Percentiles rank a stretch among this genome's conserved stretches.
These are phyloP conservation scores for Phymatocera aterrima DNA, from an alignment of 2,888 invertebrate genomes.

Conservation along the genomic window DNA sequence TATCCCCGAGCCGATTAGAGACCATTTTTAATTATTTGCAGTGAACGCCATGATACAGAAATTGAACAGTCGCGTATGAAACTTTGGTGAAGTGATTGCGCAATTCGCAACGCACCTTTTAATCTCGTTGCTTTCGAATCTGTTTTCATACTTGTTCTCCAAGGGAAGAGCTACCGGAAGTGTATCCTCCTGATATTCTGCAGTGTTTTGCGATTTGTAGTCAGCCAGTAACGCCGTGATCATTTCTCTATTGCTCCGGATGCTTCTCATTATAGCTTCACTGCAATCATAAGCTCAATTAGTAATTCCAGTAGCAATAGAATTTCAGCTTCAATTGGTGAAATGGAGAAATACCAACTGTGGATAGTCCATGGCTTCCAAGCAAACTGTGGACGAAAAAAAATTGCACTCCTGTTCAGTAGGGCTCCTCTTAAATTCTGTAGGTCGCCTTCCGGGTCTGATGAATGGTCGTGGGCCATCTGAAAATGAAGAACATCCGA, in stretches of 20 bases:
- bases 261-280: conserved; percentile 82
- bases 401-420: conserved; percentile 78
- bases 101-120: conserved; percentile 63
- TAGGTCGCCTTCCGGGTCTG: conserved; percentile 65
- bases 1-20: no score
- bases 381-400: conserved; percentile 84
- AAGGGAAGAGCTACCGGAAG: conserved; percentile 72
- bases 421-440: conserved; percentile 66
- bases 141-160: conserved; percentile 61
- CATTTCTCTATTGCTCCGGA: conserved; percentile 82
- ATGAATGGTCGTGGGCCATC: conserved; percentile 65
- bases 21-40: no score
- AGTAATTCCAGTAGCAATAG: neutral
- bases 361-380: conserved; percentile 86
- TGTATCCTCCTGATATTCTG: conserved; percentile 78
- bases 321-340: neutral
- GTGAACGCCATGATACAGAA: no score
- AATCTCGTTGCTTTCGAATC: conserved; percentile 69
- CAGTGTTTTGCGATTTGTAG: conserved; percentile 78
- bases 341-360: conserved; percentile 78
- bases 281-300: conserved; percentile 71
- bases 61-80: neutral
- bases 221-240: conserved; percentile 84
- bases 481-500: conserved; percentile 29
- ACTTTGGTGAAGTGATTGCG: neutral